Evolutionary conservation across 2,888 invertebrate genomes (phyloP).

Genomic region (Drosophila histrio): DNA sequence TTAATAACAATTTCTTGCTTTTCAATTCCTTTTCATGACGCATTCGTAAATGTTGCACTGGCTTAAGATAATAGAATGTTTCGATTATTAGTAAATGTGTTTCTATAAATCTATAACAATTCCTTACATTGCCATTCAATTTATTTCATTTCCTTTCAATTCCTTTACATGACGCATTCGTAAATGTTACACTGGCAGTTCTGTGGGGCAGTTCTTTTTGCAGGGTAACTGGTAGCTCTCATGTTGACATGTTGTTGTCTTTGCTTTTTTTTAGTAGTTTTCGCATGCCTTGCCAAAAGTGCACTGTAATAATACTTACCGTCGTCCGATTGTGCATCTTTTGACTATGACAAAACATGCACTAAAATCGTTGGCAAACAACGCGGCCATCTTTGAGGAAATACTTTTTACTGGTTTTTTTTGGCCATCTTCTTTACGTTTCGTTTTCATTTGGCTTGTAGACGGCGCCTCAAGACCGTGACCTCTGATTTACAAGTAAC

Average conservation of each 20-base stretch:
- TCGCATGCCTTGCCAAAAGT: slow-evolving; percentile 46
- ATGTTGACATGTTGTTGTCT: not conserved
- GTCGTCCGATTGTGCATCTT: slow-evolving; percentile 49
- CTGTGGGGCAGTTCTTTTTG: not conserved
- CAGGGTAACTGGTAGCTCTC: slow-evolving; percentile 14
- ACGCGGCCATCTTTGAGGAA: slow-evolving; percentile 3
- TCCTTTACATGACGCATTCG: not conserved
- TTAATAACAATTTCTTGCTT: no score
- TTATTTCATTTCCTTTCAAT: no score
- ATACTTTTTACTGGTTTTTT: not conserved
- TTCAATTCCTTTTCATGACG: no score
- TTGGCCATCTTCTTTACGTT: slow-evolving; percentile 32
- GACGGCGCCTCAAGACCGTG: slow-evolving; percentile 48
- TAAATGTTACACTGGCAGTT: not conserved
- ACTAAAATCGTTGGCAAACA: slow-evolving; percentile 40
- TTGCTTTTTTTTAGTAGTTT: slow-evolving; percentile 5
- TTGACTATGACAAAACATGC: slow-evolving; percentile 44
- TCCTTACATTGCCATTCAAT: no score
- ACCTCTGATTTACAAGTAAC: slow-evolving; percentile 59
- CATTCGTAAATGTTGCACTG: no score
- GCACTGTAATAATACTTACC: slow-evolving; percentile 53
- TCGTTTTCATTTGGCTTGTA: slow-evolving; percentile 54
- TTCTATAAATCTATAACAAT: no score
- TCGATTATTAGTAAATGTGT: no score
- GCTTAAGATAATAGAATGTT: no score